Evolutionary conservation across 2,113 vertebrate genomes (phyloP).

Genomic region (Cheirogaleus medius): DNA sequence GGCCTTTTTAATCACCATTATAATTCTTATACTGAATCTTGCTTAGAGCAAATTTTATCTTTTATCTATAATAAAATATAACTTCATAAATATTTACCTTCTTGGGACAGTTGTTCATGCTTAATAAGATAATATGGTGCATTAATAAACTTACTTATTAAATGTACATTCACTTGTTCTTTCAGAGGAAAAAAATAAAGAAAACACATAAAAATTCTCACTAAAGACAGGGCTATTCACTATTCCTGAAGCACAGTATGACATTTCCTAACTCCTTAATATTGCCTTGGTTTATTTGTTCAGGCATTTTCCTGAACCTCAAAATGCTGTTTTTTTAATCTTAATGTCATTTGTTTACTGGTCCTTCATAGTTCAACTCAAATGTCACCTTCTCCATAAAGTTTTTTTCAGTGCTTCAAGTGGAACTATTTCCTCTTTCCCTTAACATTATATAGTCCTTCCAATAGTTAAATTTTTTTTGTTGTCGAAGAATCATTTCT

Average conservation of each 20-base stretch:
- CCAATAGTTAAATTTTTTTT: neutral
- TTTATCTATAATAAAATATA: constrained; percentile 69
- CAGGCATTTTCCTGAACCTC: neutral
- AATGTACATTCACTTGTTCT: constrained; percentile 72
- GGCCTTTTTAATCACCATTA: constrained; percentile 75
- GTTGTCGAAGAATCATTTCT: neutral
- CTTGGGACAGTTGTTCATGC: constrained; percentile 75
- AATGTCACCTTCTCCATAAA: neutral
- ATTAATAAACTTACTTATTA: constrained; percentile 74
- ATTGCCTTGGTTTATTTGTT: neutral
- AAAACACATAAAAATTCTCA: neutral
- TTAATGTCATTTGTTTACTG: neutral
- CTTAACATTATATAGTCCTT: neutral
- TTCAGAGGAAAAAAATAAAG: constrained; percentile 45
- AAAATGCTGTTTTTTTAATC: neutral
- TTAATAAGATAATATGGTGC: constrained; percentile 71
- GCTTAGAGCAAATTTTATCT: constrained; percentile 76
- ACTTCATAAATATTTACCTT: constrained; percentile 84
- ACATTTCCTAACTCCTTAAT: neutral
- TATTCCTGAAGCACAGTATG: neutral
- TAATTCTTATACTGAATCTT: constrained; percentile 77
- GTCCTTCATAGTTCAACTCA: neutral
- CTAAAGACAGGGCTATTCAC: neutral
- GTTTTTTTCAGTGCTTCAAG: neutral
- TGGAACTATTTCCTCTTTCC: neutral